Conservation (phyloP, 2,888 invertebrate species). For the Margaritifera margaritifera region DNA sequence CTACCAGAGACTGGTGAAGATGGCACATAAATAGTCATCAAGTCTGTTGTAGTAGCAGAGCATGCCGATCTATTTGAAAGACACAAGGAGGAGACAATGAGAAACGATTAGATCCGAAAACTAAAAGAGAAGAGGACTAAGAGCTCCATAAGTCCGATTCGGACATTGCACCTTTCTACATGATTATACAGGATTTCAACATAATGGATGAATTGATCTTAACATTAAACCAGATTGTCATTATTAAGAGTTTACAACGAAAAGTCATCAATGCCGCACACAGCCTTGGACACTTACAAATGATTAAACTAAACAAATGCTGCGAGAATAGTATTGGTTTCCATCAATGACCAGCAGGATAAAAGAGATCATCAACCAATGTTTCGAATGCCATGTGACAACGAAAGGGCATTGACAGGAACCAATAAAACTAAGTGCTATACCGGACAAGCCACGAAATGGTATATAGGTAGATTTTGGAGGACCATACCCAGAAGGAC, state of each 20-base stretch:
- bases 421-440: constrained; percentile 11
- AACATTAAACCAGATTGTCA: constrained; percentile 2
- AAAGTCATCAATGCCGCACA: constrained; percentile 9
- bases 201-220: background rate
- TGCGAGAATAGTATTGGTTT: constrained; percentile 11
- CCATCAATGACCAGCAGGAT: constrained; percentile 11
- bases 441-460: constrained; percentile 3
- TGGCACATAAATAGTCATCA: constrained; percentile 3
- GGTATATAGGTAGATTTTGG: constrained; percentile 1
- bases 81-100: background rate
- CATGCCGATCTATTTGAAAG: background rate
- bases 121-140: background rate
- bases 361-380: constrained; percentile 22
- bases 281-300: constrained; percentile 12
- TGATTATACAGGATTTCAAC: constrained; percentile 2
- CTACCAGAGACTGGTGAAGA: constrained; percentile 4
- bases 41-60: background rate
- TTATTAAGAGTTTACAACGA: background rate
- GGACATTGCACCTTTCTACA: constrained; percentile 2
- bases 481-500: constrained; percentile 7
- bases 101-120: background rate
- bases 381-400: constrained; percentile 14
- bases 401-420: constrained; percentile 10
- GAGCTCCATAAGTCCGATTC: background rate
- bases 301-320: constrained; percentile 6